These are phyloP conservation scores for Anadara kagoshimensis DNA, from an alignment of 1,140 invertebrate genomes.

Conservation along the genomic window DNA sequence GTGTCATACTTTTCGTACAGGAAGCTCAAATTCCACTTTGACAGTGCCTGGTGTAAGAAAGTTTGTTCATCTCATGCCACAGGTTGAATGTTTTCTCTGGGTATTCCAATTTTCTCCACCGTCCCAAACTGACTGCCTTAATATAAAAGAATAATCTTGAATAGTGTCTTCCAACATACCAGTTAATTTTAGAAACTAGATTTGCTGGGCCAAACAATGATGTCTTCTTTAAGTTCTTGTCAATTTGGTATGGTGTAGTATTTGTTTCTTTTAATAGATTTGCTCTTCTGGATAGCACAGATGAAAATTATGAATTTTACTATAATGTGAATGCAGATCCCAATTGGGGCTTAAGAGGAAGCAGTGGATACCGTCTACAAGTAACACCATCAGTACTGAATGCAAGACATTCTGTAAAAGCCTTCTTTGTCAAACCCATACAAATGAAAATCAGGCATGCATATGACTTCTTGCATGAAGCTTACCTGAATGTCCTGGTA, in stretches of 20 bases:
- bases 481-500: conserved; percentile 25
- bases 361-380: conserved; percentile 23
- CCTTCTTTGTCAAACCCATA: conserved; percentile 24
- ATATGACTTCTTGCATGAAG: background rate
- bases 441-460: conserved; percentile 36
- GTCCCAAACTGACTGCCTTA: background rate
- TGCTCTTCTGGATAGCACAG: conserved; percentile 22
- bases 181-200: background rate
- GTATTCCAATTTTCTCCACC: too few species aligned
- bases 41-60: background rate
- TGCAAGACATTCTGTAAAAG: conserved; percentile 37
- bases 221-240: too few species aligned
- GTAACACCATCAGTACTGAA: background rate
- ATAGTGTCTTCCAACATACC: background rate
- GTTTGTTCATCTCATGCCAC: background rate
- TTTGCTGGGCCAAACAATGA: background rate
- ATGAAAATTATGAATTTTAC: conserved; percentile 36
- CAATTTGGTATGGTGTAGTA: too few species aligned
- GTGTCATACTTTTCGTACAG: too few species aligned
- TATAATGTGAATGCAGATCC: conserved; percentile 33
- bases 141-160: background rate
- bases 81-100: background rate
- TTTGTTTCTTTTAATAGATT: background rate
- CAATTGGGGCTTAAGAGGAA: conserved; percentile 8
- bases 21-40: too few species aligned